phyloP scores from a whole-genome alignment of 2,888 invertebrate genomes.

The Sympetrum striolatum region DNA sequence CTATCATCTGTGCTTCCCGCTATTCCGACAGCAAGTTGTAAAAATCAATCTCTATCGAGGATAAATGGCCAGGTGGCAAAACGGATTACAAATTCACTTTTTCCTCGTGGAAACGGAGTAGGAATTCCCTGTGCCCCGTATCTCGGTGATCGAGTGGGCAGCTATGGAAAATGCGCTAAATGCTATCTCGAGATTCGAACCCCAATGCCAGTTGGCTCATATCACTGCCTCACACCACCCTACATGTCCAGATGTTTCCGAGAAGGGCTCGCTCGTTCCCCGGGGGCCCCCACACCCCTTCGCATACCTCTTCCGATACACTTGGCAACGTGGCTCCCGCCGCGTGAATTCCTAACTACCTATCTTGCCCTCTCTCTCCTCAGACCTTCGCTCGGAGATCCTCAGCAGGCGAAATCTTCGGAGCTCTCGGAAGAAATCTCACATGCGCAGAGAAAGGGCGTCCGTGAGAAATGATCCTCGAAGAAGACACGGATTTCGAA shows the following conservation, averaged over 20 bases:
- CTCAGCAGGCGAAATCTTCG: neutral
- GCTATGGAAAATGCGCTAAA: neutral
- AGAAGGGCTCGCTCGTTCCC: neutral
- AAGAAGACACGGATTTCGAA: neutral
- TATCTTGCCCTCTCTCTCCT: neutral
- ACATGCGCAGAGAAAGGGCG: neutral
- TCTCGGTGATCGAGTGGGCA: neutral
- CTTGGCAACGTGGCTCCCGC: conserved; percentile 20
- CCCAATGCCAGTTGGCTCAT: conserved; percentile 30
- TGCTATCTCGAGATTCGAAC: neutral
- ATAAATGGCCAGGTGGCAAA: too few relatives aligned
- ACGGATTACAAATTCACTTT: neutral
- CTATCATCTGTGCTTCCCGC: neutral
- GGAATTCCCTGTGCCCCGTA: neutral
- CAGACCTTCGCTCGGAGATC: neutral
- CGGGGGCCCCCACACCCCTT: neutral
- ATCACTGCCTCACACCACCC: conserved; percentile 3
- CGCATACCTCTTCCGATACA: neutral
- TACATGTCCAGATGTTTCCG: conserved; percentile 36
- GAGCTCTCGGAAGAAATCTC: neutral
- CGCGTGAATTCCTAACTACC: conserved; percentile 37
- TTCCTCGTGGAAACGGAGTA: neutral
- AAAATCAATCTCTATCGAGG: neutral
- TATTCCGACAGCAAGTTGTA: neutral
- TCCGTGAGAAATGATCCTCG: neutral